Base-by-base conservation (phyloP, 1,140 invertebrate genomes). In the Eubasilissa regina region DNA sequence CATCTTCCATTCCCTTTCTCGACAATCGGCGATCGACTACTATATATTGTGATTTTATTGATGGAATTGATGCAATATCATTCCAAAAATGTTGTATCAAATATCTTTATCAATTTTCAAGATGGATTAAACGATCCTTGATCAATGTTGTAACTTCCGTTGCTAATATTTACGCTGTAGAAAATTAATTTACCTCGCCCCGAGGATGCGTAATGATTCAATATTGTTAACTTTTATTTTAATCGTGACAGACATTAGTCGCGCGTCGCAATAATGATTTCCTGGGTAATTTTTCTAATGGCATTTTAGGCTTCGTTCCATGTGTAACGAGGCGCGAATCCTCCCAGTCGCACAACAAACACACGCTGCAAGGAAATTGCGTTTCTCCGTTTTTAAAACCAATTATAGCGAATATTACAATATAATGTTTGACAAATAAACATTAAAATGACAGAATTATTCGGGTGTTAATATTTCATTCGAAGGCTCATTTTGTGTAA, bases 271-370 rank as follows among this genome's bases (percentile, higher is more conserved):
- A 13, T 73, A 73, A 73, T 73, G 47, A 35, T 73, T 73, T 73
- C 68, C 68, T 73, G 68, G 68, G 48, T 47, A 73, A 73, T 73
- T 55, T 73, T 73, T 73, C 48, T 55, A 55, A 53, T 53, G 47
- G 68, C 25, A 53, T 55, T 73, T 73, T 55, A 55, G 68, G 19
- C 68, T 53, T 17, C 47, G n/a, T 25, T 43, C 68, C 68, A n/a
- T 73, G 68, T 51, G 47, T 73, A 73, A 73, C 68, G 68, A 73
- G 51, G 47, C 68, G 68, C n/a, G 51, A 51, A 73, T 73, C 68
- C 68, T 73, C 68, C 3, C 43, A 3, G 44, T 15, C 1, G 43
- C 11, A 68, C 9, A n/a, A 48, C 12, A 68, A 44, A 19, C 64
- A 19, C 64, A 48, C 4, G 64, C 21, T 0, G 21, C 10, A 35